phyloP scores from a whole-genome alignment of 1,140 invertebrate species.

The Campoletis sonorensis region DNA sequence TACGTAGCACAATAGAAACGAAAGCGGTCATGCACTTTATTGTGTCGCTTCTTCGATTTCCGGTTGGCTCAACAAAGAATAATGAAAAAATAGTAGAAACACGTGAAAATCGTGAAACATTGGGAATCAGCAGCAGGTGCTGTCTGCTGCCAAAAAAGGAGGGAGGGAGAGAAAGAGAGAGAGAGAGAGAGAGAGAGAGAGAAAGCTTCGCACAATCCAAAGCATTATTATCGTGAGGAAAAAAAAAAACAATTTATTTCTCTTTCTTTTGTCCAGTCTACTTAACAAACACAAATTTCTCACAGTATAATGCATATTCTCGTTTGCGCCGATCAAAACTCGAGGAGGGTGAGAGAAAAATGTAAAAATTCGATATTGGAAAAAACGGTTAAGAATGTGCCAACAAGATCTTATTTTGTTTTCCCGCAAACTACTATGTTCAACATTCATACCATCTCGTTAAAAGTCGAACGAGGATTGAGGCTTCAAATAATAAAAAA shows the following conservation, averaged over 20 bases:
- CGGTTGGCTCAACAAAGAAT: background rate
- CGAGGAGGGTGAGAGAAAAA: background rate
- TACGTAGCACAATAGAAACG: constrained; percentile 8
- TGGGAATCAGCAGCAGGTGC: background rate
- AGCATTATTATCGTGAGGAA: background rate
- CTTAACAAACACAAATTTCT: background rate
- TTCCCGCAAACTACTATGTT: too few species aligned
- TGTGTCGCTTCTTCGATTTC: constrained; percentile 35
- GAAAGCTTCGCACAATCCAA: background rate
- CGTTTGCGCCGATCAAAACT: background rate
- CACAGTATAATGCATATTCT: background rate
- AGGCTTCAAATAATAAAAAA: too few species aligned
- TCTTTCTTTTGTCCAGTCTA: background rate
- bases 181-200: background rate
- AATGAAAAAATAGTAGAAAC: background rate
- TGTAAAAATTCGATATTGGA: too few species aligned
- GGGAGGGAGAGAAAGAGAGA: background rate
- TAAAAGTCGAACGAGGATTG: too few species aligned
- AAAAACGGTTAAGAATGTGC: too few species aligned
- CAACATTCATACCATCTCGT: too few species aligned
- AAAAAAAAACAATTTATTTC: background rate
- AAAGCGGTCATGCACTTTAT: background rate
- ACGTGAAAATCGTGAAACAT: background rate
- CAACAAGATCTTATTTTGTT: too few species aligned
- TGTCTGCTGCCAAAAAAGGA: background rate